Base-by-base conservation (phyloP, 2,888 invertebrate species). In the Diabrotica balteata region DNA sequence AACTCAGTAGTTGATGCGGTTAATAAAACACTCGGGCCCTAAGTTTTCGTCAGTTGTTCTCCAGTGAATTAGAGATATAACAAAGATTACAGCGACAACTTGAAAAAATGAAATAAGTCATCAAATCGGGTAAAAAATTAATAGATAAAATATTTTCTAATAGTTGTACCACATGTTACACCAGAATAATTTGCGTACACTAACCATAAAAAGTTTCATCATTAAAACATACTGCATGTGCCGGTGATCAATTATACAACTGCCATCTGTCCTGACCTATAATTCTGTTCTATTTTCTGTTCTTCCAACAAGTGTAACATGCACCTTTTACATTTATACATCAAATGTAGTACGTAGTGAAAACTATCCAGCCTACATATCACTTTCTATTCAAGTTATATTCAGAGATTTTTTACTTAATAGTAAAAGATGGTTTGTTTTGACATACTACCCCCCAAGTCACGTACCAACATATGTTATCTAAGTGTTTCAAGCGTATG, bases 391-490 rank as follows among this genome's bases (percentile, higher is more conserved):
- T 42, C 50, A 57, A 47, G 45, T 55, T 57, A 8, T 63, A 17
- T 58, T 43, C n/a, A 10, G 22, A 57, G 52, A 52, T 51, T 69
- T 62, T 66, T 59, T 66, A 66, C 55, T 63, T 60, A 66, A 69
- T 63, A 52, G 69, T 65, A 55, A 69, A 66, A 32, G 32, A 60
- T 59, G 52, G 67, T 67, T 69, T 69, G 69, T 69, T 69, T 69
- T 69, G 66, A 64, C 60, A 67, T 45, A 55, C 66, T 69, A 69
- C 63, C 69, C 67, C 69, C 69, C 64, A 67, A 66, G 69, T 51
- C 52, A 68, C 60, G 69, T 66, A 63, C 66, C 46, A 55, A 63
- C 69, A 67, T 63, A 63, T 67, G 69, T 66, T 62, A 66, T 63
- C 54, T 62, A 69, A 64, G 50, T 60, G 63, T 53, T 61, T 50